These are phyloP conservation scores for Sapayoa aenigma DNA, from an alignment of 2,113 vertebrate species.

Conservation along the genomic window DNA sequence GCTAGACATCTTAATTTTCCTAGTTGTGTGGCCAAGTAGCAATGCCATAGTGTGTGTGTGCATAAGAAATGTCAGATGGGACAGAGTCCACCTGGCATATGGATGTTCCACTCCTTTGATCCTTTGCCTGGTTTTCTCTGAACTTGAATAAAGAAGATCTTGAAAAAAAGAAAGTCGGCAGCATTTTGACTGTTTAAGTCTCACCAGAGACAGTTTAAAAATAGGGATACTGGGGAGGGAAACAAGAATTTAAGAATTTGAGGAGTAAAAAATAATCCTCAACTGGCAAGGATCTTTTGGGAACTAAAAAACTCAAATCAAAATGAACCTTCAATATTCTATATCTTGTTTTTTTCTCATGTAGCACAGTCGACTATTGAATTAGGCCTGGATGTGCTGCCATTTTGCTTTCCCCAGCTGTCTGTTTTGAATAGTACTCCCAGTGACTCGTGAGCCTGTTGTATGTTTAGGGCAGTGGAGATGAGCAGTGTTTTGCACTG, in stretches of 20 bases:
- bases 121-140: constrained; percentile 40
- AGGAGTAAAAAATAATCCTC: constrained; percentile 1
- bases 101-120: constrained; percentile 43
- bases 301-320: background rate
- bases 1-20: constrained; percentile 68
- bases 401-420: background rate
- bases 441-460: background rate
- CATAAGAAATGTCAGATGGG: constrained; percentile 68
- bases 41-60: constrained; percentile 29
- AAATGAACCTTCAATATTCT: background rate
- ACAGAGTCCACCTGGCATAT: constrained; percentile 57
- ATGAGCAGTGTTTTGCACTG: background rate
- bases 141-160: constrained; percentile 46
- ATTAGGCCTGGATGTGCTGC: background rate
- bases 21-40: constrained; percentile 49
- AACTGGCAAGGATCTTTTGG: background rate
- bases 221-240: background rate
- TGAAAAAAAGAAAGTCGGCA: background rate
- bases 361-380: background rate
- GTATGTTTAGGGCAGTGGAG: background rate
- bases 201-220: constrained; percentile 28
- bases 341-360: background rate
- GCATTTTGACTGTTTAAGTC: background rate
- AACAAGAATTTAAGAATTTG: constrained; percentile 7
- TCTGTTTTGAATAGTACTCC: background rate